A percentile compares a stretch with the other conserved stretches of the same genome.
Conservation (phyloP, 2,113 vertebrate genomes). For the Lophochroa leadbeateri region DNA sequence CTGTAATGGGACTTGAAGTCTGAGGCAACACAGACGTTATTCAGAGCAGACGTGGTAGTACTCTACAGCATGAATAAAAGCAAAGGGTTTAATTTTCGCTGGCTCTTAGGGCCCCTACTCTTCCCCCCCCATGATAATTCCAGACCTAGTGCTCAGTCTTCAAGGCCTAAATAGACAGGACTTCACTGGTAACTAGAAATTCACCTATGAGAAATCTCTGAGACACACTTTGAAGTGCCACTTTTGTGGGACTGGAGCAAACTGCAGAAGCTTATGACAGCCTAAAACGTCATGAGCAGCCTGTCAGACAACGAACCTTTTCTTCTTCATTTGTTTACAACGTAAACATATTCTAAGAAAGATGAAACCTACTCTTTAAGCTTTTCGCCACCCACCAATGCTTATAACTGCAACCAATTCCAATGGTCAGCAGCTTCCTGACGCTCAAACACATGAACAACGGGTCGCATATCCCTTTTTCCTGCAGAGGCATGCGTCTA, state of each 20-base stretch:
- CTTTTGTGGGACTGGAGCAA: background rate
- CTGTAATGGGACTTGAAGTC: constrained; percentile 26
- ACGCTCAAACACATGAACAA: rapidly evolving
- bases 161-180: background rate
- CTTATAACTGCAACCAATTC: rapidly evolving
- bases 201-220: background rate
- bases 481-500: rapidly evolving
- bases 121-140: background rate
- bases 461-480: rapidly evolving
- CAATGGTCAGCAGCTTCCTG: background rate
- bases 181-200: background rate
- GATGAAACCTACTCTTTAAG: background rate
- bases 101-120: background rate
- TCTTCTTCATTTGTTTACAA: background rate
- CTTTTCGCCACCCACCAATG: background rate
- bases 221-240: rapidly evolving
- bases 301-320: rapidly evolving
- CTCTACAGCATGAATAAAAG: background rate
- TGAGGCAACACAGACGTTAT: background rate
- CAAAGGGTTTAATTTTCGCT: background rate
- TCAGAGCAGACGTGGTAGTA: background rate
- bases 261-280: background rate
- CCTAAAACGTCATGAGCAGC: background rate
- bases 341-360: background rate
- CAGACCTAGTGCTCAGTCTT: background rate